Percentiles rank a stretch among this genome's conserved stretches.
Conservation (phyloP, 2,113 vertebrate genomes). For the Peromyscus leucopus region DNA sequence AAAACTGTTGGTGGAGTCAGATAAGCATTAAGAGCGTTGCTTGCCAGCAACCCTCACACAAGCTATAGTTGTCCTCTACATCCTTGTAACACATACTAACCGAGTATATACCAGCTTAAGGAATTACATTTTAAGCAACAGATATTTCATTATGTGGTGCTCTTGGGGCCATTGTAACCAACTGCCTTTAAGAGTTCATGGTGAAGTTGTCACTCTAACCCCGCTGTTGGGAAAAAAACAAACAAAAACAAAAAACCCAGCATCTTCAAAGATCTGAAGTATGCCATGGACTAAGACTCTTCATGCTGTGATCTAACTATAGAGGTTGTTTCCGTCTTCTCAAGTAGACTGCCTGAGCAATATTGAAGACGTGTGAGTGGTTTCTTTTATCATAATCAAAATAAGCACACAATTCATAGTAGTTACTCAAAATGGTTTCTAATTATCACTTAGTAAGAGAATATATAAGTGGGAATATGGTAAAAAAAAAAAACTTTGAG, state of each 20-base stretch:
- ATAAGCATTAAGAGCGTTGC: not conserved
- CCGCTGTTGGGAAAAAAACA: not conserved
- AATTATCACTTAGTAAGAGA: slow-evolving; percentile 17
- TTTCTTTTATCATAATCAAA: slow-evolving; percentile 22
- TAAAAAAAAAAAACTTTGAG: not conserved
- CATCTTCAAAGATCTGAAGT: not conserved
- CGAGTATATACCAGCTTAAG: not conserved
- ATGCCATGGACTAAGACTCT: not conserved
- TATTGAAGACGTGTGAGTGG: not conserved
- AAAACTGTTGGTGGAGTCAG: not conserved
- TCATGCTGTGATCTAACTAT: not conserved
- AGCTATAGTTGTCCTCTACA: not conserved
- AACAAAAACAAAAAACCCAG: not conserved
- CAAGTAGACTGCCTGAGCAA: not conserved
- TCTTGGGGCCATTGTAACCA: not conserved
- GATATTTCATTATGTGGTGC: slow-evolving; percentile 3
- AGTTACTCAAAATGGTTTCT: not conserved
- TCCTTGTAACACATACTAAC: not conserved
- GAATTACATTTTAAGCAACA: slow-evolving; percentile 23
- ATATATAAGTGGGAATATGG: not conserved
- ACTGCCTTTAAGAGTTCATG: not conserved
- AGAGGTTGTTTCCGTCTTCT: not conserved
- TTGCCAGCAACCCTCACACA: not conserved
- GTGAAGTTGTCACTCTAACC: not conserved
- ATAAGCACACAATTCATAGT: not conserved